Percentiles rank a stretch among this genome's conserved stretches.
These are phyloP conservation scores for Ophiodon elongatus DNA, from an alignment of 2,113 vertebrate species.

Conservation along the genomic window DNA sequence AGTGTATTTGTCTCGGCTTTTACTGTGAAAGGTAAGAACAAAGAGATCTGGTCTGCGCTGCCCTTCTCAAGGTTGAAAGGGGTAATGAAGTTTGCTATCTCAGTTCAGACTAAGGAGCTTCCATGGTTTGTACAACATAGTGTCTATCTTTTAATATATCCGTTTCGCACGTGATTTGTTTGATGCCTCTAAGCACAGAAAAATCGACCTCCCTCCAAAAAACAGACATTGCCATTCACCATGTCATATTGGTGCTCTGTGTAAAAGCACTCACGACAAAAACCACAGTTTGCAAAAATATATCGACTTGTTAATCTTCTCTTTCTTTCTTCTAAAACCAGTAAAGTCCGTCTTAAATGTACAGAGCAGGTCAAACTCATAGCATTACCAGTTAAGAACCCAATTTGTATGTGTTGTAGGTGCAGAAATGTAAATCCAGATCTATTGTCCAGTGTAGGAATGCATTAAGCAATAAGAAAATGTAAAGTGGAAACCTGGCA, in stretches of 20 bases:
- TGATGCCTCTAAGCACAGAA: not conserved
- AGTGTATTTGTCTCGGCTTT: not conserved
- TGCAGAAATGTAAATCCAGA: not conserved
- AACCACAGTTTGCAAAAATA: not conserved
- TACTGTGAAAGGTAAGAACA: not conserved
- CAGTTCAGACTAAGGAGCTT: not conserved
- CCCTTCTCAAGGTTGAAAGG: not conserved
- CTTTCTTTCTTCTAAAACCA: constrained; percentile 12
- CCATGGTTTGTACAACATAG: not conserved
- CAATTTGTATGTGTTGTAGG: not conserved
- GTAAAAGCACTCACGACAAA: not conserved
- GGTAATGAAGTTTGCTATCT: not conserved
- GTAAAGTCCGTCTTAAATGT: not conserved
- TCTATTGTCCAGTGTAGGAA: not conserved
- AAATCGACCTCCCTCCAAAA: not conserved
- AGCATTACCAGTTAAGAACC: not conserved
- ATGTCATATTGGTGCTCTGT: not conserved
- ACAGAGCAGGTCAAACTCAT: not conserved
- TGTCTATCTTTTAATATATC: not conserved
- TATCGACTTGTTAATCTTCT: not conserved
- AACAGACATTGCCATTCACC: not conserved
- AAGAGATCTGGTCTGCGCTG: not conserved
- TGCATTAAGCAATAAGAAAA: not conserved
- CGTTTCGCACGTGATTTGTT: not conserved
- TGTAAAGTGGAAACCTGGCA: not conserved